Conservation (phyloP, 2,113 vertebrate species). For the Ranitomeya variabilis region DNA sequence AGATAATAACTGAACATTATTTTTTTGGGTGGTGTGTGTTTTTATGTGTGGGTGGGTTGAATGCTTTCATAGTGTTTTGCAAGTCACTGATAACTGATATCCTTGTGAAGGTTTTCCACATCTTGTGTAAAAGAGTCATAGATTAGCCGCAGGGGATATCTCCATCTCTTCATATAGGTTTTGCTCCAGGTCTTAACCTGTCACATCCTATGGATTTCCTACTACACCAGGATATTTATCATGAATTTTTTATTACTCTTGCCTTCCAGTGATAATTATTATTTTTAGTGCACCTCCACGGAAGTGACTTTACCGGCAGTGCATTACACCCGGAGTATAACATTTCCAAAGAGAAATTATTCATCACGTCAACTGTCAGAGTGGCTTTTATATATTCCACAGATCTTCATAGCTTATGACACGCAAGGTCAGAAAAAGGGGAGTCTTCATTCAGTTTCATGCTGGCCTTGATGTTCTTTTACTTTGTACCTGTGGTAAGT, state of each 20-base stretch:
- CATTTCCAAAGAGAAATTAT: conserved; percentile 68
- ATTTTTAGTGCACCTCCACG: conserved; percentile 66
- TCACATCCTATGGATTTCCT: not conserved
- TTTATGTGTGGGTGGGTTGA: too few species aligned
- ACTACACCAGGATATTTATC: not conserved
- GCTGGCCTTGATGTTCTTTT: too few species aligned
- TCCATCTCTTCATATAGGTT: not conserved
- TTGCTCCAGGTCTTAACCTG: not conserved
- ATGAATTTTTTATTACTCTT: conserved; percentile 12
- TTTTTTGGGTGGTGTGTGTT: not conserved
- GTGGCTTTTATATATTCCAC: conserved; percentile 63
- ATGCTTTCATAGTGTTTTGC: too few species aligned
- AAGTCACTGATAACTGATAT: not conserved
- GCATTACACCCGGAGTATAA: conserved; percentile 69
- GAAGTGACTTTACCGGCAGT: conserved; percentile 67
- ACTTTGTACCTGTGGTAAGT: too few species aligned
- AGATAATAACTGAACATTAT: not conserved
- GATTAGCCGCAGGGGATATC: not conserved
- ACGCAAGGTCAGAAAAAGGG: conserved; percentile 58
- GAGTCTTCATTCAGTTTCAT: not conserved
- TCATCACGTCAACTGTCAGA: conserved; percentile 62
- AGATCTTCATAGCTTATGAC: conserved; percentile 54
- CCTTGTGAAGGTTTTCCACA: not conserved
- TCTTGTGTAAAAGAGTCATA: not conserved
- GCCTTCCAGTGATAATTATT: conserved; percentile 57